A percentile compares a stretch with the other conserved stretches of the same genome.
Conservation (phyloP, 30 jellyfish, hydroid and myxozoan genomes). For the Aurelia sp. region DNA sequence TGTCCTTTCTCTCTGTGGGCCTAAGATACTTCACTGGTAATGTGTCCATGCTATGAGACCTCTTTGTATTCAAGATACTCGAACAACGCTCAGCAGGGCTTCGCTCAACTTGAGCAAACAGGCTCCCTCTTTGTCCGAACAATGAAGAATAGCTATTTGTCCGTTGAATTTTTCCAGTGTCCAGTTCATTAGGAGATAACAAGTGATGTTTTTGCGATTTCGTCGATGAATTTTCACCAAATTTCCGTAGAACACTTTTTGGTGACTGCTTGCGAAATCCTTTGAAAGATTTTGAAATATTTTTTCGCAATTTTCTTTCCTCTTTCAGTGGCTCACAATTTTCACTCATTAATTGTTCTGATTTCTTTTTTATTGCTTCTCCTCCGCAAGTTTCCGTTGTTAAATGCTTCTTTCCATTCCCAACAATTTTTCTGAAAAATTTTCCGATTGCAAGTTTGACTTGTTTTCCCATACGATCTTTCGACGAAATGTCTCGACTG, state of each 20-base stretch:
- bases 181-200: neutral
- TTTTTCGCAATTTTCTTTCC: neutral
- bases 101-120: slow-evolving; percentile 36
- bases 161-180: slow-evolving; percentile 10
- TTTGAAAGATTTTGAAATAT: neutral
- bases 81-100: neutral
- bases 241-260: neutral
- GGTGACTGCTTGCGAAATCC: slow-evolving; percentile 1
- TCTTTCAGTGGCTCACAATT: neutral
- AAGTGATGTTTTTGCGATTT: neutral
- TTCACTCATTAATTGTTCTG: neutral
- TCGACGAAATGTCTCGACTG: slow-evolving; percentile 39
- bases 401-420: slow-evolving; percentile 5
- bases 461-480: neutral
- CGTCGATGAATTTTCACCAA: neutral
- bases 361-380: neutral
- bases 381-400: neutral
- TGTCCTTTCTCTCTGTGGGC: too few species aligned
- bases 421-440: slow-evolving; percentile 22
- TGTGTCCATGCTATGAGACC: neutral
- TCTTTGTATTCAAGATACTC: neutral
- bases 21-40: neutral
- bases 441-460: slow-evolving; percentile 3
- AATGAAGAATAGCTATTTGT: slow-evolving; percentile 68
- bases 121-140: slow-evolving; percentile 69